Conservation (phyloP, 2,888 invertebrate genomes). For the Hypomecis atomaria region DNA sequence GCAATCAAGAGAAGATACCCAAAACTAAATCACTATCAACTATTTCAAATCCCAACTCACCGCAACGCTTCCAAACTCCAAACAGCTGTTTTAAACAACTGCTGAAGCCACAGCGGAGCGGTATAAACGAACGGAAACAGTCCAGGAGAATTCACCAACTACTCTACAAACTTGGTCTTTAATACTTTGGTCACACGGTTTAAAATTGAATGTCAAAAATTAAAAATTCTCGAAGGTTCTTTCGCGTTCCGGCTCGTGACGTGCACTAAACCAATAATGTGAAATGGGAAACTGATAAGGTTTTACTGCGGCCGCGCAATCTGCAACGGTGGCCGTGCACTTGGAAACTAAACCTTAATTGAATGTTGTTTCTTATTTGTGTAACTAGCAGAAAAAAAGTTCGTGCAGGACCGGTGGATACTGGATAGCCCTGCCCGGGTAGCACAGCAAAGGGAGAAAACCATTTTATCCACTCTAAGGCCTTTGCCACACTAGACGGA, state of each 20-base stretch:
- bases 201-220: background rate
- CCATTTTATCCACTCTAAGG: no score
- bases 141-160: no score
- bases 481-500: no score
- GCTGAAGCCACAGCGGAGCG: background rate
- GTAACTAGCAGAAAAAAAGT: conserved; percentile 7
- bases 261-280: conserved; percentile 40
- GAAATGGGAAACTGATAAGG: conserved; percentile 41
- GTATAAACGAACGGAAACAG: background rate
- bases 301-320: conserved; percentile 40
- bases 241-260: conserved; percentile 29
- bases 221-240: conserved; percentile 13
- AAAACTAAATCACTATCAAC: conserved; percentile 1
- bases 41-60: background rate
- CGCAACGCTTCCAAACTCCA: background rate
- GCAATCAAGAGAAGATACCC: background rate
- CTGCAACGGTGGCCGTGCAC: conserved; percentile 36
- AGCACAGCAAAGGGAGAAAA: no score
- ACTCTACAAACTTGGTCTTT: no score
- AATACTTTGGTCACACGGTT: background rate
- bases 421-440: no score
- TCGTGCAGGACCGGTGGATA: no score
- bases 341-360: conserved; percentile 36
- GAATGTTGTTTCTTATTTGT: conserved; percentile 27
- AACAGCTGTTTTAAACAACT: conserved; percentile 4